A percentile compares a stretch with the other conserved stretches of the same genome.
Evolutionary conservation across 2,797 vertebrate species (phyloP).

Genomic region (Neopelma chrysocephalum): DNA sequence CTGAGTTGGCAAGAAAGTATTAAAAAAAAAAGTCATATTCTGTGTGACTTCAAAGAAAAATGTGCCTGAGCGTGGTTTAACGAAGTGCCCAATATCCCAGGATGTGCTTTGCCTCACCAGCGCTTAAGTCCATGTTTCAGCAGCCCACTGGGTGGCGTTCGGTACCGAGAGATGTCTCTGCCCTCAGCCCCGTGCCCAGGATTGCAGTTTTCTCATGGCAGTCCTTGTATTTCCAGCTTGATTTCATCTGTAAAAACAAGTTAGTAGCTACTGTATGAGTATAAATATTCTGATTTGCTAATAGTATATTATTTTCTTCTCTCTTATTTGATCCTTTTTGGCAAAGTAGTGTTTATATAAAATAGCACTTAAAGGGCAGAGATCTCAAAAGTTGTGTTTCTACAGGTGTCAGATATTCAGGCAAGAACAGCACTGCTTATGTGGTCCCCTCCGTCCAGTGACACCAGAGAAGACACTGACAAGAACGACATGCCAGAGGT

Average conservation of each 20-base stretch:
- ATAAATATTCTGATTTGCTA: background rate
- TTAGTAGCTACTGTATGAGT: background rate
- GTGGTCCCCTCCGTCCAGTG: constrained; percentile 84
- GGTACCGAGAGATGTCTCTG: background rate
- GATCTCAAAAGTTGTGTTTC: constrained; percentile 33
- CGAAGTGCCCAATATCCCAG: background rate
- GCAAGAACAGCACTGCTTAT: constrained; percentile 82
- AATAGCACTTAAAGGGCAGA: background rate
- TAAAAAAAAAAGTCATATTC: background rate
- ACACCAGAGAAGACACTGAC: constrained; percentile 73
- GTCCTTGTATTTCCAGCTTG: background rate
- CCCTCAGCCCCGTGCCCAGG: background rate
- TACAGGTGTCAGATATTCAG: constrained; percentile 89
- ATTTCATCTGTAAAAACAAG: background rate
- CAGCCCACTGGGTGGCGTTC: constrained; percentile 52
- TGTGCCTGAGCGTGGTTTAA: background rate
- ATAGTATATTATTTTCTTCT: background rate
- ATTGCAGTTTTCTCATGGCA: background rate
- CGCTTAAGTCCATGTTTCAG: background rate
- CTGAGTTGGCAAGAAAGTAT: background rate
- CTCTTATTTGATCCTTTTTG: background rate
- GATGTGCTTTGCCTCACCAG: background rate
- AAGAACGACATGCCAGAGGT: constrained; percentile 74
- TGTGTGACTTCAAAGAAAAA: background rate
- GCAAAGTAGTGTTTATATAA: background rate